Conservation (phyloP, 2,888 invertebrate species). For the Philopedon plagiatum region DNA sequence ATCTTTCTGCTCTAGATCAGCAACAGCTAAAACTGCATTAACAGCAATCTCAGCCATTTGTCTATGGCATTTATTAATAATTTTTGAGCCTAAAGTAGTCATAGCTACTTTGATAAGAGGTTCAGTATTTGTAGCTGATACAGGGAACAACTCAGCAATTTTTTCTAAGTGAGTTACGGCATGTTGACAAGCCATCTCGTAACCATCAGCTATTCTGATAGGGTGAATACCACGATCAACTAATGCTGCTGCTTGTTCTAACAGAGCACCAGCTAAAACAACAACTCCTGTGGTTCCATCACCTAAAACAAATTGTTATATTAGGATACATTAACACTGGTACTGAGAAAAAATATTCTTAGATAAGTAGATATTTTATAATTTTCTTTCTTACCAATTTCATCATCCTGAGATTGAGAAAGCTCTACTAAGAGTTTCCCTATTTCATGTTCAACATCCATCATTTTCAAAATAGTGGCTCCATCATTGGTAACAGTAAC, state of each 20-base stretch:
- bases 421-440: constrained; percentile 98
- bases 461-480: constrained; percentile 98
- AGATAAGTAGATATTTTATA: neutral
- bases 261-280: constrained; percentile 85
- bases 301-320: constrained; percentile 23
- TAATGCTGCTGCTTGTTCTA: constrained; percentile 94
- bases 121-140: constrained; percentile 86
- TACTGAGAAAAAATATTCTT: too few relatives aligned
- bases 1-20: constrained; percentile 92
- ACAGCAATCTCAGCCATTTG: constrained; percentile 99
- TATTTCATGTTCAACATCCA: constrained; percentile 99
- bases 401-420: constrained; percentile 99
- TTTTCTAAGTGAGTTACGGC: constrained; percentile 89
- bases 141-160: constrained; percentile 91
- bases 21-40: constrained; percentile 95
- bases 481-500: constrained; percentile 99
- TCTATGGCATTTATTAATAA: constrained; percentile 96
- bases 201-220: constrained; percentile 98
- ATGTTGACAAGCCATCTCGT: constrained; percentile 94
- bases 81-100: constrained; percentile 98
- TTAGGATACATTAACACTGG: too few relatives aligned
- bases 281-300: constrained; percentile 99
- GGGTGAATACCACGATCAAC: constrained; percentile 98
- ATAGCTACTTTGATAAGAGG: constrained; percentile 95
- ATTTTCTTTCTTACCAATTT: constrained; percentile 75